phyloP scores from a whole-genome alignment of 2,113 vertebrate species.

The Chloropsis hardwickii region DNA sequence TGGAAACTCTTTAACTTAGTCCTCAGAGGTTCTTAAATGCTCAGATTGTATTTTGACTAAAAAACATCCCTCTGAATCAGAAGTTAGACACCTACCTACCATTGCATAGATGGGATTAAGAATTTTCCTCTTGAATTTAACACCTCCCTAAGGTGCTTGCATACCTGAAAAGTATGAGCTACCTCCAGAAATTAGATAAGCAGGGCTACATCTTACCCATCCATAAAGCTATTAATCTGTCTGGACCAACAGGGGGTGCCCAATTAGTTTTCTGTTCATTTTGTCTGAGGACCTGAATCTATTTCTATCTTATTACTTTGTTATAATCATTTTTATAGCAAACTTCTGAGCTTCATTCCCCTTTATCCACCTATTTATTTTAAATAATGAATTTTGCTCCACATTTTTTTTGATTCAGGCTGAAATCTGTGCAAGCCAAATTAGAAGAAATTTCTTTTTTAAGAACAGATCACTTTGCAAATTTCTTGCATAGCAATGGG shows the following conservation, averaged over 20 bases:
- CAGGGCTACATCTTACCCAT: not conserved
- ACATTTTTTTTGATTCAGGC: not conserved
- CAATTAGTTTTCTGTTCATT: not conserved
- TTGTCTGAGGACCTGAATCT: not conserved
- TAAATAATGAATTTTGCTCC: not conserved
- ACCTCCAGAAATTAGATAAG: not conserved
- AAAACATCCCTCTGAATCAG: not conserved
- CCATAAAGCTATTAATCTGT: not conserved
- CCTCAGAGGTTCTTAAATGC: not conserved
- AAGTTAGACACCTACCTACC: not conserved
- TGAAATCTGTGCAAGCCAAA: not conserved
- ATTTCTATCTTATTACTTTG: not conserved
- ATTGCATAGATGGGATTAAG: no score
- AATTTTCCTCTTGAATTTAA: not conserved
- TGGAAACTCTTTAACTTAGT: not conserved
- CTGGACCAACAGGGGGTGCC: not conserved
- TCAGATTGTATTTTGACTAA: rapidly evolving
- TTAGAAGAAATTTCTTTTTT: not conserved
- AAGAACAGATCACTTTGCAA: not conserved
- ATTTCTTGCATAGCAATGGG: not conserved
- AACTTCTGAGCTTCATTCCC: not conserved
- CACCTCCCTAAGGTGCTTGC: not conserved
- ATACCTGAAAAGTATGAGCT: not conserved
- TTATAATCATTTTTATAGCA: not conserved
- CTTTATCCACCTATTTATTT: not conserved